These are phyloP conservation scores for Numenius arquata DNA, from an alignment of 2,113 vertebrate genomes.

Conservation along the genomic window DNA sequence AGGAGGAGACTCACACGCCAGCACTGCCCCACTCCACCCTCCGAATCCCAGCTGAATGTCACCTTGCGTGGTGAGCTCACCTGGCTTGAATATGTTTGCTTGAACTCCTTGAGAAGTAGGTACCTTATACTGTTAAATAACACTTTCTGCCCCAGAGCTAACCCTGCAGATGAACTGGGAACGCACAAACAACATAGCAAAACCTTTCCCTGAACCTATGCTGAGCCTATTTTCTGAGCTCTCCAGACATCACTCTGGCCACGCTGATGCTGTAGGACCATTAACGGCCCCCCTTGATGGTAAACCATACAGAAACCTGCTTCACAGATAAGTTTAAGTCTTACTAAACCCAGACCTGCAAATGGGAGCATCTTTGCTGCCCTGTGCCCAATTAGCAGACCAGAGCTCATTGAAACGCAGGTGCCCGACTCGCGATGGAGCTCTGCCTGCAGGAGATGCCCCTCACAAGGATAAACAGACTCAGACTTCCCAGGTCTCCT, in stretches of 20 bases:
- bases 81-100: accelerated
- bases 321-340: not conserved
- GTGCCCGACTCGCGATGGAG: accelerated
- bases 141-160: not conserved
- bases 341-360: not conserved
- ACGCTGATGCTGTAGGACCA: not conserved
- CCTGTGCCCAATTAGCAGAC: not conserved
- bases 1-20: not conserved
- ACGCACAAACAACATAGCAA: not conserved
- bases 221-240: not conserved
- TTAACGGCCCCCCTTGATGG: not conserved
- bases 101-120: not conserved
- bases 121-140: not conserved
- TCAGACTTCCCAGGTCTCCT: not conserved
- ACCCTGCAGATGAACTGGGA: not conserved
- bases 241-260: not conserved
- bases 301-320: not conserved
- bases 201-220: not conserved
- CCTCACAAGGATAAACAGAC: not conserved
- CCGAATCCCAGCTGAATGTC: not conserved
- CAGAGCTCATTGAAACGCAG: accelerated
- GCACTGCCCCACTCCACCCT: not conserved
- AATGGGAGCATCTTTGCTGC: not conserved
- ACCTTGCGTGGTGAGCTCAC: accelerated
- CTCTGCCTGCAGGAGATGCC: not conserved